Percentiles rank a stretch among this genome's conserved stretches.
Conservation (phyloP, 2,888 invertebrate species). For the Epirrhoe tristata region DNA sequence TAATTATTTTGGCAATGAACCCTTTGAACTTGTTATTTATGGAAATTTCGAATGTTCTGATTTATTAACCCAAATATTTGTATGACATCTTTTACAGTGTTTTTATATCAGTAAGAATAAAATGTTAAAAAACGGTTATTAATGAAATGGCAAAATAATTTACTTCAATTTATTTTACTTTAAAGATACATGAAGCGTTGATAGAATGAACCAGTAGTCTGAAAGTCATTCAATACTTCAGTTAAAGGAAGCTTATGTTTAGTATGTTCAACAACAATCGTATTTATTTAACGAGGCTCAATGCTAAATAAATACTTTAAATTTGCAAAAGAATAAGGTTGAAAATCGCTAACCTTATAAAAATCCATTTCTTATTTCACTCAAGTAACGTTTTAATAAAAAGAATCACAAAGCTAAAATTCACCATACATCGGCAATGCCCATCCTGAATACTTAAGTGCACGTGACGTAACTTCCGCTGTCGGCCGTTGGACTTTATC, state of each 20-base stretch:
- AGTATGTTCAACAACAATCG: neutral
- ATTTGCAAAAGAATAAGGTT: neutral
- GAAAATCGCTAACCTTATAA: neutral
- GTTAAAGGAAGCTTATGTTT: neutral
- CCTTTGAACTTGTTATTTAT: constrained; percentile 22
- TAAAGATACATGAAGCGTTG: too few species aligned
- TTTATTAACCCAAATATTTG: neutral
- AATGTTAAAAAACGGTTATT: too few species aligned
- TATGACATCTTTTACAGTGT: neutral
- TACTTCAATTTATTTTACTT: too few species aligned
- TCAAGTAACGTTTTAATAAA: constrained; percentile 23
- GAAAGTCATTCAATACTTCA: neutral
- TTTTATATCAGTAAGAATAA: neutral
- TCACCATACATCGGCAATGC: constrained; percentile 47
- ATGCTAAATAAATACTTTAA: neutral
- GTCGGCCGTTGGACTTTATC: constrained; percentile 41
- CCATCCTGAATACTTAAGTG: constrained; percentile 62
- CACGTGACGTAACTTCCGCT: constrained; percentile 75
- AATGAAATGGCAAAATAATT: too few species aligned
- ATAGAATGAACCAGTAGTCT: neutral
- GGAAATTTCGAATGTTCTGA: neutral
- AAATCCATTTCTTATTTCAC: constrained; percentile 27
- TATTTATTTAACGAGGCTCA: neutral
- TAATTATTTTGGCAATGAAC: constrained; percentile 21
- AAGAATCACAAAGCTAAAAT: constrained; percentile 37